Evolutionary conservation across 2,888 invertebrate genomes (phyloP), one percentile per base, ranked within the genome.

Genomic region (Brachyopa scutellaris): DNA sequence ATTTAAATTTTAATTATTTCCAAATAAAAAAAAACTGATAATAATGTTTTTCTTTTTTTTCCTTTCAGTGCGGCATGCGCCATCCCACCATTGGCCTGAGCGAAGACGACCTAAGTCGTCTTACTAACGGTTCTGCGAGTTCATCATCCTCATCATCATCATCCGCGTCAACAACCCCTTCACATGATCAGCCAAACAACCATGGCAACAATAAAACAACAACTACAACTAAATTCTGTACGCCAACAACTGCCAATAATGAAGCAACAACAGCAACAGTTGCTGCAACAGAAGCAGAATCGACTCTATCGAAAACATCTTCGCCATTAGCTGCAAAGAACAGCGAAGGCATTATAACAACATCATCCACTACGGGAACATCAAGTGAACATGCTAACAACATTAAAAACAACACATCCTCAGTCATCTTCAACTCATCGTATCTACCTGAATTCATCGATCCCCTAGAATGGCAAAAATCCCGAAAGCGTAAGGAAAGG

Each of bases 401-500:
- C 31, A 47, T 82, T 1, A 82, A 77, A n/a, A 82, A 82, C 23
- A 77, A 77, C 49, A 73, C 84, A 45, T 61, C 85, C 36, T 73
- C 85, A 36, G 84, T 87, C 84, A 86, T 86, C 70, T 88, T 89
- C 78, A 87, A 85, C 78, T 89, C 90, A 84, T 89, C 89, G 64
- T 91, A 91, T 85, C 85, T 91, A 84, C 90, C 90, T 74, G 90
- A 90, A 85, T 87, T 90, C 86, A 90, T 91, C 62, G 90, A 91
- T 85, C 90, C 90, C 38, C 73, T 88, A 72, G 91, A 91, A 88
- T 90, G 90, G 90, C 90, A 90, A 84, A 90, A 89, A 86, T 89
- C 93, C 36, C 90, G 93, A 70, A 93, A 93, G 88, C 91, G 93
- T 84, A 93, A 93, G 88, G 93, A 93, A 87, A 91, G 93, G 45